Conservation (phyloP, 2,797 vertebrate genomes). For the Sebastes flavidus region DNA sequence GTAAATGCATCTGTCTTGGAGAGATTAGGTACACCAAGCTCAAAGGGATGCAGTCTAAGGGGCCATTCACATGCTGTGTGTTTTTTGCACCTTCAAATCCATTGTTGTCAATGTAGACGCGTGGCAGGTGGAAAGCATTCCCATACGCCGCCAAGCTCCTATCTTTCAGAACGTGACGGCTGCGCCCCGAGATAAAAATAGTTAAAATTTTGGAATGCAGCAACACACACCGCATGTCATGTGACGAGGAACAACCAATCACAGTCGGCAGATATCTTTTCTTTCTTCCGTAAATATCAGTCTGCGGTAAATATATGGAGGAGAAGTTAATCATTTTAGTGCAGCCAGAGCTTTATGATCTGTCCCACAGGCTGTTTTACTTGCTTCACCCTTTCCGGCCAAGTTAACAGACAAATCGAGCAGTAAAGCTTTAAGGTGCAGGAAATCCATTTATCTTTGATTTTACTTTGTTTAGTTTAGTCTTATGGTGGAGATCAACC, state of each 20-base stretch:
- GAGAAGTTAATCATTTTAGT: too few species aligned
- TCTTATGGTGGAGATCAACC: not conserved
- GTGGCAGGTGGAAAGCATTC: not conserved
- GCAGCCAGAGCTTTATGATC: too few species aligned
- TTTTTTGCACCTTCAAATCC: not conserved
- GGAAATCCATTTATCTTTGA: not conserved
- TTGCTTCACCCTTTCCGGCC: not conserved
- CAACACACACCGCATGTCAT: accelerated
- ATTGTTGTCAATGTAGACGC: not conserved
- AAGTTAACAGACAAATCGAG: not conserved
- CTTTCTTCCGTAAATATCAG: not conserved
- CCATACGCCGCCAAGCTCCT: not conserved
- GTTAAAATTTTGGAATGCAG: too few species aligned
- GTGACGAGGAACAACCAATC: not conserved
- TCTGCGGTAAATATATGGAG: not conserved
- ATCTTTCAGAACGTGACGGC: too few species aligned
- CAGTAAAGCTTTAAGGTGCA: not conserved
- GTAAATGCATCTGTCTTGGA: not conserved
- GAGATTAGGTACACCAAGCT: not conserved
- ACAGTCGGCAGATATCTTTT: not conserved
- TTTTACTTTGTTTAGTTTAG: not conserved
- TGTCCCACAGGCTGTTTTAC: too few species aligned
- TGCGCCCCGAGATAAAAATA: too few species aligned
- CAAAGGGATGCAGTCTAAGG: not conserved
- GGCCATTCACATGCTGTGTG: not conserved